phyloP scores from a whole-genome alignment of 2,113 vertebrate genomes.

The Erythrolamprus reginae region DNA sequence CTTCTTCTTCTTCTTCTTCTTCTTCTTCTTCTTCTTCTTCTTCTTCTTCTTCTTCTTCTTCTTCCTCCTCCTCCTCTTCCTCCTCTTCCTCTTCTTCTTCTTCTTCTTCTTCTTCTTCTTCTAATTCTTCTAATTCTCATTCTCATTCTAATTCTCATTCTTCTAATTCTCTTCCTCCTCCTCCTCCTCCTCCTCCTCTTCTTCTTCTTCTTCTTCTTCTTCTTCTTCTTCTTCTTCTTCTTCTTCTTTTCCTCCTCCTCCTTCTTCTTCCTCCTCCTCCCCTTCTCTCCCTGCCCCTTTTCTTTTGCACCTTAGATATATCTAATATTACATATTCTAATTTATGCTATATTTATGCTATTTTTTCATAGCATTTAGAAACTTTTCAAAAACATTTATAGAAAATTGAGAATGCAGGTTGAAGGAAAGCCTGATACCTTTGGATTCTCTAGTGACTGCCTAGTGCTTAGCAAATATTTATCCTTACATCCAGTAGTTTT shows the following conservation, averaged over 20 bases:
- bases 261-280: no score
- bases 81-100: neutral
- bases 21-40: no score
- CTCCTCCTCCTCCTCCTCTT: neutral
- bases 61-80: neutral
- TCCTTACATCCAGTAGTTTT: neutral
- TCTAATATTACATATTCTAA: neutral
- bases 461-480: neutral
- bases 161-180: neutral
- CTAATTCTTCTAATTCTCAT: no score
- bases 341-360: neutral
- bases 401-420: neutral
- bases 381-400: neutral
- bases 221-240: neutral
- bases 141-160: no score
- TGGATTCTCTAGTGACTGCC: neutral
- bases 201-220: no score
- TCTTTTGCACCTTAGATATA: neutral
- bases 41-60: neutral
- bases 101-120: no score
- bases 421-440: neutral
- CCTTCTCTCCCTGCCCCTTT: neutral
- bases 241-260: neutral
- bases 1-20: neutral
- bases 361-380: neutral